Evolutionary conservation across 2,113 vertebrate genomes (phyloP).

Genomic region (Tor tambroides): DNA sequence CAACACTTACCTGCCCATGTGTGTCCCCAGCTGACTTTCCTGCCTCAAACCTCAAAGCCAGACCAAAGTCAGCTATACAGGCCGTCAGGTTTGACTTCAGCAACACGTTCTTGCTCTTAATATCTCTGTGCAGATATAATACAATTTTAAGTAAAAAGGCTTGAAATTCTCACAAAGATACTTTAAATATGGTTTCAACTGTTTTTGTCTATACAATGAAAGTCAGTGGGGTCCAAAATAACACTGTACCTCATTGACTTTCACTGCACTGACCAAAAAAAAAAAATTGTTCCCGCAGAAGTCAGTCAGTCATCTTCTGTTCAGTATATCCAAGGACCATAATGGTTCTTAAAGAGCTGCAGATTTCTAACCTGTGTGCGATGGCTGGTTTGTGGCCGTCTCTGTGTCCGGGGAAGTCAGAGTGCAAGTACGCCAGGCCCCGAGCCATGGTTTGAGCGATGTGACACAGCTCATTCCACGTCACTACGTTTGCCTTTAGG

Average conservation of each 20-base stretch:
- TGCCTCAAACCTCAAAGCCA: conserved; percentile 96
- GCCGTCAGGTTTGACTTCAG: conserved; percentile 94
- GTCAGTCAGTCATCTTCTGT: neutral
- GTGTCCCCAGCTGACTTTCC: conserved; percentile 97
- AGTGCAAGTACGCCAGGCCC: conserved; percentile 94
- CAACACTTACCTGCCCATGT: conserved; percentile 89
- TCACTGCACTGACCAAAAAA: neutral
- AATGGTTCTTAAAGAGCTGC: neutral
- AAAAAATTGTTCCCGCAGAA: neutral
- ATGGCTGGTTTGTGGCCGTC: conserved; percentile 98
- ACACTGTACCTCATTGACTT: no score
- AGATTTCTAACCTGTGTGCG: conserved; percentile 85
- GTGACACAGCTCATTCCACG: conserved; percentile 96
- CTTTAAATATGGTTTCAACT: neutral
- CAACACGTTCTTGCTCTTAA: conserved; percentile 98
- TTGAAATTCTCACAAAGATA: neutral
- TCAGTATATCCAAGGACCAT: neutral
- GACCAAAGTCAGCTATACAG: conserved; percentile 95
- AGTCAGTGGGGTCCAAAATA: neutral
- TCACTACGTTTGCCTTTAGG: conserved; percentile 95
- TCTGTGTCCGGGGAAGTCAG: conserved; percentile 93
- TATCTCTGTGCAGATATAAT: conserved; percentile 81
- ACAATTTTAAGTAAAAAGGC: neutral
- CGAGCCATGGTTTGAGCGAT: conserved; percentile 92
- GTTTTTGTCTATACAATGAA: neutral